Evolutionary conservation across 2,797 vertebrate genomes (phyloP), one percentile per base, ranked within the genome.

Genomic region (Helicolenus hilgendorfi): DNA sequence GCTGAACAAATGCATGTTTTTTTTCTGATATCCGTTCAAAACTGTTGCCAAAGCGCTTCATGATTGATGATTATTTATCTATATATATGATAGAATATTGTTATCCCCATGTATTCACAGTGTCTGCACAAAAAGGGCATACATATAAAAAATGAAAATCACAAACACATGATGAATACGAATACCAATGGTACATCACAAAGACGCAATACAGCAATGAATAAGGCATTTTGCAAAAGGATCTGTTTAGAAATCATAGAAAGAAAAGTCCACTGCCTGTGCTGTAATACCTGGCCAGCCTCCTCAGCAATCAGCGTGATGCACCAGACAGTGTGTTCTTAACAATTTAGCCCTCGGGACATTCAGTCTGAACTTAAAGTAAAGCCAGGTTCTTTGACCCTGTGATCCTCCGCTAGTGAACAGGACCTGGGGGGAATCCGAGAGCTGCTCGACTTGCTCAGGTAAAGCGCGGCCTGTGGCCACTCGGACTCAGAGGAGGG

Each of bases 371-470:
- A 88, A 93, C 79, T 67, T 38, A 53, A 82, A 85, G 84, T 76
- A 80, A 87, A 92, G 65, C 65, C 81, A 49, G 77, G 75, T 81
- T 89, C 76, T 86, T 81, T 93, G 90, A 93, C 91, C 90, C 79
- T 14, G 1, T 27, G 82, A 86, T 89, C 63, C 77, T 68, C 22
- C 1, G 7, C 27, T 58, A 60, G 56, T 72, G 88, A 92, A 87
- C 18, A 68, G 45, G 58, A 82, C 91, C 88, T 56, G 38, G 13
- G 81, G 91, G 90, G 81, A 84, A 79, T 85, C 36, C 58, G 58
- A 75, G 24, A 62, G 67, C 79, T 60, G 88, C 77, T 81, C 55
- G 7, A 75, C 81, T 72, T 53, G 38, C 89, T 41, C 77, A 85
- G 80, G 67, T 80, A 59, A 91, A 90, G 31, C 8, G 8, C 59